A percentile compares a stretch with the other conserved stretches of the same genome.
Conservation (phyloP, 2,797 vertebrate species). For the Semotilus atromaculatus region DNA sequence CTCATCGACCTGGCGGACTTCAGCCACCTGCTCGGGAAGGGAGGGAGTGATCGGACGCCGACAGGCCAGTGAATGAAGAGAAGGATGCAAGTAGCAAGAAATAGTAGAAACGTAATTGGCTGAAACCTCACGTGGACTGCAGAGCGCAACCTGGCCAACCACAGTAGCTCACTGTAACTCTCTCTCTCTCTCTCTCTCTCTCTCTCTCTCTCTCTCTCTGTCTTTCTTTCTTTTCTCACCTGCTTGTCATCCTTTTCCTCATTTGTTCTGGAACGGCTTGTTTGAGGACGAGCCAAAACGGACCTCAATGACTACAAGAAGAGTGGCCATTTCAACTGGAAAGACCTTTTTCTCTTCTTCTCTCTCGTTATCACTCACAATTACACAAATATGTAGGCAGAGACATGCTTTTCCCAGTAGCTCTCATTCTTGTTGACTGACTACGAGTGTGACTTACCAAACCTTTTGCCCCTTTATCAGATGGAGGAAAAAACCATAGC, state of each 20-base stretch:
- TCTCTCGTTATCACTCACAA: not conserved
- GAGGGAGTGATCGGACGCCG: conserved; percentile 88
- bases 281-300: conserved; percentile 21
- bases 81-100: conserved; percentile 45
- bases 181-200: conserved; percentile 55
- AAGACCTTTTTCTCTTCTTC: not conserved
- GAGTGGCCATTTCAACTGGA: conserved; percentile 12
- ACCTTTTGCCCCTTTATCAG: conserved; percentile 33
- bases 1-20: conserved; percentile 85
- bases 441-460: not conserved
- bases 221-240: conserved; percentile 43
- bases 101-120: conserved; percentile 40
- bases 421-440: not conserved
- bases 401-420: conserved; percentile 6
- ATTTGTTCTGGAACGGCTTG: conserved; percentile 40
- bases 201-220: conserved; percentile 55
- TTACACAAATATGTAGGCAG: not conserved
- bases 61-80: conserved; percentile 75
- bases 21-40: conserved; percentile 87
- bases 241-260: conserved; percentile 51
- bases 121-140: conserved; percentile 47
- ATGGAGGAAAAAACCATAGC: conserved; percentile 34
- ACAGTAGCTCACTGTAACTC: conserved; percentile 47
- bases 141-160: conserved; percentile 46
- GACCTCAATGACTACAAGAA: not conserved